Evolutionary conservation across 1,140 invertebrate genomes (phyloP).

Genomic region (Drosophila lacertosa): DNA sequence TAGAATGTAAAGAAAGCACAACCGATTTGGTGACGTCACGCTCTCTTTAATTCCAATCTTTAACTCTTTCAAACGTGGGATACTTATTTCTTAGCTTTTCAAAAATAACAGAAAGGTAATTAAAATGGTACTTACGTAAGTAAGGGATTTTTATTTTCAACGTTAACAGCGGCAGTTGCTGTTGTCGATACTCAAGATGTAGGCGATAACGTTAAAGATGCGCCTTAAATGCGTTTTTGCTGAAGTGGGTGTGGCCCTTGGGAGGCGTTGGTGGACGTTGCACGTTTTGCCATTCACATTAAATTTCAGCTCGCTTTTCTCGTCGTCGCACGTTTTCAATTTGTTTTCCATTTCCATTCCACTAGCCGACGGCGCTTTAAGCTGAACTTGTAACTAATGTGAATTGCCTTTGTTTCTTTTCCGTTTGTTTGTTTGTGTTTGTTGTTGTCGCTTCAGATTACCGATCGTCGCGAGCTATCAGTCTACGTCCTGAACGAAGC

Average conservation of each 20-base stretch:
- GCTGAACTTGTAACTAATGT: conserved; percentile 10
- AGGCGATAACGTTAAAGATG: no score
- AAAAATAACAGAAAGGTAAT: background rate
- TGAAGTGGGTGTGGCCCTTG: background rate
- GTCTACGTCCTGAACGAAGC: conserved; percentile 87
- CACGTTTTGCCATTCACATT: conserved; percentile 27
- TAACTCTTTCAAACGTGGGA: no score
- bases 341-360: conserved; percentile 26
- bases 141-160: no score
- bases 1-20: no score
- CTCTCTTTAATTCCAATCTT: no score
- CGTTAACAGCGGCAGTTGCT: conserved; percentile 1
- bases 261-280: conserved; percentile 1
- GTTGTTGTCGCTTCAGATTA: conserved; percentile 74
- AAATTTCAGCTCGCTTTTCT: conserved; percentile 20
- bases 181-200: background rate
- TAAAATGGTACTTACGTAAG: background rate
- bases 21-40: no score
- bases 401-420: conserved; percentile 11
- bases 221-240: no score
- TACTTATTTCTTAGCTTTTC: no score
- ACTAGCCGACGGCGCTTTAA: background rate
- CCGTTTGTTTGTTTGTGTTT: background rate
- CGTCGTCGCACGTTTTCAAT: conserved; percentile 52
- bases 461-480: conserved; percentile 87